Base-by-base conservation (phyloP, 2,113 vertebrate genomes). In the Noturus placidus region DNA sequence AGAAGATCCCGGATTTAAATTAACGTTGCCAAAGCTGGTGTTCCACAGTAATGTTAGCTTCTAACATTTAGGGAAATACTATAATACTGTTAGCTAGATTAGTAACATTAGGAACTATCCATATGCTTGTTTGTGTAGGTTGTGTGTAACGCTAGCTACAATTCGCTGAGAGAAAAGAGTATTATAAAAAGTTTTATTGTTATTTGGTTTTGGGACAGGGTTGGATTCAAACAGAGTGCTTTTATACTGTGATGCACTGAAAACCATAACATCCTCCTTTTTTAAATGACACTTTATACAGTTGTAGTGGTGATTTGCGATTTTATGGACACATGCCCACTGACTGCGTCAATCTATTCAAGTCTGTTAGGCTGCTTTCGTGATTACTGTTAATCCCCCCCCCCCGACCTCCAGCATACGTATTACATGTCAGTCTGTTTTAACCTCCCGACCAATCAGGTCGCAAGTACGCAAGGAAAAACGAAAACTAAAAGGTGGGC, bases 131-230 rank as follows among this genome's bases (percentile, higher is more conserved):
- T 42, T 46, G 74, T 61, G 59, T 14, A 30, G 27, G 11, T 65
- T 33, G 65, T 33, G n/a, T 69, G 13, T 33, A 17, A 33, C 17
- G 2, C 15, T 33, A 35, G 63, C 63, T 67, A 15, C 63, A 14
- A 13, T 35, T 70, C 20, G 10, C 35, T 25, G 30, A 42, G 35
- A 74, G 70, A 22, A 42, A 74, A 46, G 38, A 67, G 10, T 74
- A 38, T 74, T 74, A 74, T 74, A 52, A 78, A 78, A 52, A n/a
- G 74, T 52, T 78, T 77, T n/a, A 46, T 80, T 80, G 5, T 76
- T n/a, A 1, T 79, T 79, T 54, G 76, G 50, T 27, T 46, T n/a
- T 5, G 76, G 27, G 74, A 27, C 46, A 5, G 30, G 54, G 19
- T 5, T 19, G 54, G 56, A 46, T 10, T 50, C 9, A 10, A 57